Percentiles rank a stretch among this genome's conserved stretches.
phyloP scores from a whole-genome alignment of 2,113 vertebrate genomes.

The Setophaga kirtlandii region DNA sequence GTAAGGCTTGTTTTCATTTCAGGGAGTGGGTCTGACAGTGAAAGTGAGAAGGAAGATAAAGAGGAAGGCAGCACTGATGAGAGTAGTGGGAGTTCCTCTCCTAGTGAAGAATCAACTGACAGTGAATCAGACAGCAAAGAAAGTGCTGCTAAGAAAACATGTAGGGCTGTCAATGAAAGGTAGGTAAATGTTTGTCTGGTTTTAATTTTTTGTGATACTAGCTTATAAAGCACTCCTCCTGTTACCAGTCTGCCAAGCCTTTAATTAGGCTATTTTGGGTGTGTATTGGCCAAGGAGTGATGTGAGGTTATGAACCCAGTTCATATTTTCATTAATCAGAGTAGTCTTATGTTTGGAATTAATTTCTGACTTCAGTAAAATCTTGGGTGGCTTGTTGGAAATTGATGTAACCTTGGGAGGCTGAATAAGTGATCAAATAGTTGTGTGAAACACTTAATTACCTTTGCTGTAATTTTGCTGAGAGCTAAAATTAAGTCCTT shows the following conservation, averaged over 20 bases:
- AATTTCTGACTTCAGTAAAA: constrained; percentile 65
- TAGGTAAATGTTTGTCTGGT: neutral
- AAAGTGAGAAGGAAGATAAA: constrained; percentile 72
- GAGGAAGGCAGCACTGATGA: constrained; percentile 66
- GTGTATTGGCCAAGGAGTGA: neutral
- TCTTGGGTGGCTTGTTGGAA: constrained; percentile 68
- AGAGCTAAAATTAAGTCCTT: constrained; percentile 81
- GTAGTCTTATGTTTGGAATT: constrained; percentile 38
- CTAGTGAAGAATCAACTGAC: constrained; percentile 75
- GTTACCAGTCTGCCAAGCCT: neutral
- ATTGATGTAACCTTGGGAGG: constrained; percentile 77
- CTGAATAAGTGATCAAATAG: constrained; percentile 68
- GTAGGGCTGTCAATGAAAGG: constrained; percentile 53
- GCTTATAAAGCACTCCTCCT: neutral
- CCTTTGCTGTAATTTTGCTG: constrained; percentile 75
- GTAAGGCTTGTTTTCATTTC: neutral
- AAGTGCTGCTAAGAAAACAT: constrained; percentile 60
- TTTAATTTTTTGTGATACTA: neutral
- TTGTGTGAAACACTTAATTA: constrained; percentile 79
- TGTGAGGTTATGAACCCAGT: neutral
- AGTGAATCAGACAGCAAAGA: constrained; percentile 73
- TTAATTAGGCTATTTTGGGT: neutral
- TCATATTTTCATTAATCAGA: neutral
- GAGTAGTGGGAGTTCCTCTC: constrained; percentile 74
- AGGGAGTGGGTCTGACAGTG: constrained; percentile 80